Base-by-base conservation (phyloP, 2,888 invertebrate species). In the Eucriotettix oculatus region DNA sequence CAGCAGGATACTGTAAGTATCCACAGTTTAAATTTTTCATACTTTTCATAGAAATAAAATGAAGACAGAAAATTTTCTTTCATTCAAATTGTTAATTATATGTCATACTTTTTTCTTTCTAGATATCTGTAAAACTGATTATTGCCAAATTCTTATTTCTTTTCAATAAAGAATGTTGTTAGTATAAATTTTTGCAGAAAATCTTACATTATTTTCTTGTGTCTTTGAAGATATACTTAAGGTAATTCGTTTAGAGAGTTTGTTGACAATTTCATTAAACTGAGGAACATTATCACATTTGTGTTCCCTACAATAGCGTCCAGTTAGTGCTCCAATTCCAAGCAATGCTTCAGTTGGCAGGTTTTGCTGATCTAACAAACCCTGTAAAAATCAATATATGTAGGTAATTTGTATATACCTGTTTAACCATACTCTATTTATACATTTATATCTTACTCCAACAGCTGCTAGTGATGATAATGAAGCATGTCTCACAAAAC, bases 321-420 rank as follows among this genome's bases (percentile, higher is more conserved):
- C 82, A 0, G 85, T 84, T 0, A 90, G 72, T 5, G 82, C 82
- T 0, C 90, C 90, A 10, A 87, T 78, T 0, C 87, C 87, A 0
- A 90, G 75, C 69, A 84, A 89, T 0, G 84, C 81, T 65, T 85
- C 82, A 56, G 84, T 81, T 0, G 85, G 83, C 0, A 84, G 68
- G 57, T 82, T 75, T 0, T 79, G 76, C 16, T 76, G 69, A 66
- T 82, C 81, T 42, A 89, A 69, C 1, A 88, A 76, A 54, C 74
- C 69, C 82, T 83, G 63, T n/a, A 65, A 66, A 48, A 64, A 56
- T 42, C 7, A 40, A 14, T 14, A 12, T 17, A 41, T 41, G 3
- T 55, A 44, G 14, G 44, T 10, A 44, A 44, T 44, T 44, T 44
- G 44, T 44, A 44, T 10, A 44, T 10, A 44, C 44, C 44, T 44